A percentile compares a stretch with the other conserved stretches of the same genome.
These are phyloP conservation scores for Catharus fuscescens DNA, from an alignment of 2,113 vertebrate genomes.

Conservation along the genomic window DNA sequence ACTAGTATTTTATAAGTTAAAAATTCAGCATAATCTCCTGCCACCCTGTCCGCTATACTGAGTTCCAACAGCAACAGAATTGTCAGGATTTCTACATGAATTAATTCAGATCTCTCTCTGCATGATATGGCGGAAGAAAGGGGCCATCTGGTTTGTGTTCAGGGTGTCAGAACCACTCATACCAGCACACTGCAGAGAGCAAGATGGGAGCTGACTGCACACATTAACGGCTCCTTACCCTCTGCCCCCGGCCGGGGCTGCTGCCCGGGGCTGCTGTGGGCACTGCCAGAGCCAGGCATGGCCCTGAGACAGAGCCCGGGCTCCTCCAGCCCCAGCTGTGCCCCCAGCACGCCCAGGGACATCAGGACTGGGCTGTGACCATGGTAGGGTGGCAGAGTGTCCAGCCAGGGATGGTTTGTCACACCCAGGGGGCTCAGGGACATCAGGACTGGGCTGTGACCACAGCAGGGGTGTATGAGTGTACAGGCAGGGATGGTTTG, in stretches of 20 bases:
- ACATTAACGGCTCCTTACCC: conserved; percentile 57
- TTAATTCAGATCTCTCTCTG: conserved; percentile 68
- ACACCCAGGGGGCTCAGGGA: neutral
- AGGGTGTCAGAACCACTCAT: conserved; percentile 72
- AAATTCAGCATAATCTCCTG: conserved; percentile 58
- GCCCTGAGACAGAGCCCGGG: neutral
- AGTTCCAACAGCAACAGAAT: conserved; percentile 66
- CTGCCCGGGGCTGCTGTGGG: neutral
- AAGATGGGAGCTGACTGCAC: conserved; percentile 60
- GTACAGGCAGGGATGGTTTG: too few species aligned
- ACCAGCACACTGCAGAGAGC: conserved; percentile 23
- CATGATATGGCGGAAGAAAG: conserved; percentile 67
- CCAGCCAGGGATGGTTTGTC: too few species aligned
- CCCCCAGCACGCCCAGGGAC: neutral
- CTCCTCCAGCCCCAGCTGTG: neutral
- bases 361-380: too few species aligned
- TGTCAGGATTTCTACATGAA: conserved; percentile 65
- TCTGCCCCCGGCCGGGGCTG: neutral
- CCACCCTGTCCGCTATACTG: conserved; percentile 48
- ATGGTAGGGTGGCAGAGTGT: too few species aligned
- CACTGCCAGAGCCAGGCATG: neutral
- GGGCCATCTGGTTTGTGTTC: conserved; percentile 72
- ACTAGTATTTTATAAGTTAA: conserved; percentile 40
- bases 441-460: too few species aligned
- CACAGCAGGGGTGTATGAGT: too few species aligned